Evolutionary conservation across 2,888 invertebrate genomes (phyloP), one percentile per base, ranked within the genome.

Genomic region (Drosophila borborema): DNA sequence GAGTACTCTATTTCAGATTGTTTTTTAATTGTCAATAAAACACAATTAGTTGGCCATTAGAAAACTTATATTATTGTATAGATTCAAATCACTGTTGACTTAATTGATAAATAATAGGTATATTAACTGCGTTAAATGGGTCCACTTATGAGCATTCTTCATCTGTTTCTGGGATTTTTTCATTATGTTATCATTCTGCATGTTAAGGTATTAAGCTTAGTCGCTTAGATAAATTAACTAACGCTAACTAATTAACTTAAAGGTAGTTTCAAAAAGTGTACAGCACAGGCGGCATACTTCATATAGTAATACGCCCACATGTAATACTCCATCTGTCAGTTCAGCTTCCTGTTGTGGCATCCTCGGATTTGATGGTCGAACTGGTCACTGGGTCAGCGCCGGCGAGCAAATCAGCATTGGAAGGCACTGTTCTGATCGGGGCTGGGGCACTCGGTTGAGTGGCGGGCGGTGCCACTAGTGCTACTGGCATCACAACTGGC

Each of bases 11-110:
- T 2, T 2, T 40, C 16, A 7, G 6, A 16, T 40, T 2, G 38
- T 2, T 2, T 40, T 16, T 16, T 40, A 2, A 7, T 40, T 6
- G 6, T 16, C 38, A 40, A 2, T 51, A 28, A 76, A 73, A 69
- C 62, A 51, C 64, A 46, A 14, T 43, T 55, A 9, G 14, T 51
- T 69, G 64, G 61, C 61, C 63, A 67, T 75, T 73, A 68, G 80
- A 86, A 84, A 77, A 64, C 80, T 85, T 82, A 84, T 64, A 63
- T 80, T 79, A 76, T 43, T 82, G 61, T 82, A 70, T 67, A 70
- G 71, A 87, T 82, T 79, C 71, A 85, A 81, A 83, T 83, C 82
- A 81, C 86, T 62, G 73, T 82, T 81, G 62, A 74, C 82, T 85
- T 87, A 82, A 41, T 40, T 38, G 49, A 68, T 77, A 79, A 70